phyloP scores from a whole-genome alignment of 2,113 vertebrate species.

The Gallinago undulata region DNA sequence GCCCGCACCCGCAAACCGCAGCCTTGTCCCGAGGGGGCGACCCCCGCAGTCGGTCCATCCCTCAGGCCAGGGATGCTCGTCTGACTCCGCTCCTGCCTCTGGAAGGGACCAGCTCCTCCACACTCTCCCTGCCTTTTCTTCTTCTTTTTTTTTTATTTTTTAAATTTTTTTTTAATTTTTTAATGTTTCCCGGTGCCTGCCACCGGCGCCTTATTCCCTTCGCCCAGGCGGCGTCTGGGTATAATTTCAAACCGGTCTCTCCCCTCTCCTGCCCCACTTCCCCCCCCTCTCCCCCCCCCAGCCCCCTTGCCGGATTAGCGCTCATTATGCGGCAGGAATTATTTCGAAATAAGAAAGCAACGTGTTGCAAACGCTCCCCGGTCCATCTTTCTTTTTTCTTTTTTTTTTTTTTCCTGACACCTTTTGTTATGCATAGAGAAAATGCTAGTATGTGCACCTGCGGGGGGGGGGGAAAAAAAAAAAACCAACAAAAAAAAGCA shows the following conservation, averaged over 20 bases:
- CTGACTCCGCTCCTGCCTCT: background rate
- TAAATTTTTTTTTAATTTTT: no score
- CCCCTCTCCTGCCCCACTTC: background rate
- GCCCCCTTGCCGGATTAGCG: background rate
- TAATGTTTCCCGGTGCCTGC: background rate
- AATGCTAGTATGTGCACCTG: conserved; percentile 69
- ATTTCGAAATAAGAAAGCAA: conserved; percentile 7
- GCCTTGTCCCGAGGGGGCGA: background rate
- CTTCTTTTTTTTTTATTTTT: background rate
- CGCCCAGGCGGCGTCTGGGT: background rate
- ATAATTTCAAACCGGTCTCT: background rate
- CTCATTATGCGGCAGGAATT: background rate
- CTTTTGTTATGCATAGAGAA: background rate
- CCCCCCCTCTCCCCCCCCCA: no score
- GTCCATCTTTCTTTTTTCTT: background rate
- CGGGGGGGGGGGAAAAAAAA: background rate
- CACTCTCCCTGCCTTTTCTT: background rate
- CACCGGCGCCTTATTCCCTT: background rate
- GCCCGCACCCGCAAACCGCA: background rate
- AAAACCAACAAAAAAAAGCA: no score
- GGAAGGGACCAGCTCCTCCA: background rate
- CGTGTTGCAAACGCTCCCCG: background rate
- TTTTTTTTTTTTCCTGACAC: background rate
- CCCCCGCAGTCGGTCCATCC: background rate
- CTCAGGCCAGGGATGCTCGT: background rate